Percentiles rank a stretch among this genome's conserved stretches.
phyloP scores from a whole-genome alignment of 64 coral and sea anemone genomes.

The Trachythela sp. region DNA sequence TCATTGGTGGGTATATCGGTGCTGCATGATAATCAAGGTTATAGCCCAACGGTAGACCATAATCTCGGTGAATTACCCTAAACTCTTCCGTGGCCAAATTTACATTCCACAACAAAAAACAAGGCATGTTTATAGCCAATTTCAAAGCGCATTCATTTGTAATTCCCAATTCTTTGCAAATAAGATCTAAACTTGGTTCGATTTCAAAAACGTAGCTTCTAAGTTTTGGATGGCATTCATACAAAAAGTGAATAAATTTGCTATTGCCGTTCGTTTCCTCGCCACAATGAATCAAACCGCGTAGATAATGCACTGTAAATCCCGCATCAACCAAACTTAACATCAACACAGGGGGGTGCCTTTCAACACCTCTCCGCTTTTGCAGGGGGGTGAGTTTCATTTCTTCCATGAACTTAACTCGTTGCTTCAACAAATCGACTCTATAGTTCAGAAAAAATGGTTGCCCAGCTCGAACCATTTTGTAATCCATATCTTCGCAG shows the following conservation, averaged over 20 bases:
- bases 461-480: slow-evolving; percentile 5
- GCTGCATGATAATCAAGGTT: not conserved
- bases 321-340: not conserved
- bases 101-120: slow-evolving; percentile 22
- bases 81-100: not conserved
- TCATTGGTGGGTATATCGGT: not conserved
- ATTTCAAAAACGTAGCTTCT: not conserved
- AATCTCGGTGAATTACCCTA: not conserved
- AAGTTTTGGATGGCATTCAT: not conserved
- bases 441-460: slow-evolving; percentile 3
- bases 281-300: not conserved
- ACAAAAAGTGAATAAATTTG: not conserved
- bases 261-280: not conserved
- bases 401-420: not conserved
- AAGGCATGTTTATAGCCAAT: slow-evolving; percentile 12
- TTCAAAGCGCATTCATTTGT: not conserved
- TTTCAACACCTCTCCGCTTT: not conserved
- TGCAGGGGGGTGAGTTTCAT: not conserved
- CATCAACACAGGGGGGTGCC: slow-evolving; percentile 2
- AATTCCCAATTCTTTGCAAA: not conserved
- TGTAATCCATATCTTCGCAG: slow-evolving; percentile 22
- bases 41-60: not conserved
- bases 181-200: not conserved
- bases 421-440: not conserved
- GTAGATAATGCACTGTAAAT: not conserved